Percentiles rank a stretch among this genome's conserved stretches.
These are phyloP conservation scores for Catharus bicknelli DNA, from an alignment of 2,113 vertebrate genomes.

Conservation along the genomic window DNA sequence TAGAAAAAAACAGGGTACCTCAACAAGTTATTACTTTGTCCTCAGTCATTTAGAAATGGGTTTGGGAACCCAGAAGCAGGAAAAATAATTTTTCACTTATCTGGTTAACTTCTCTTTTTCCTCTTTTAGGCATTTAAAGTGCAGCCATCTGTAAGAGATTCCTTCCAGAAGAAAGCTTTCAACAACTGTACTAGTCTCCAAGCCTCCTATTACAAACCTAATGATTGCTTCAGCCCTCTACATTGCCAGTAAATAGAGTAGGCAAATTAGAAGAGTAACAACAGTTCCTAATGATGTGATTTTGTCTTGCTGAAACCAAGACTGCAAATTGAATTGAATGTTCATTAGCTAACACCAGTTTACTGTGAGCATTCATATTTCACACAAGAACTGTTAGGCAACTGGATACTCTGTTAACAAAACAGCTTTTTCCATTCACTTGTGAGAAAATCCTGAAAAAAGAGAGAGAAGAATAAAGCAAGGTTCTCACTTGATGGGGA, in stretches of 20 bases:
- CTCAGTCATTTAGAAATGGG: neutral
- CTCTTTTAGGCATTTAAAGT: neutral
- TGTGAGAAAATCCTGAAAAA: neutral
- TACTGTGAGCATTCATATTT: constrained; percentile 10
- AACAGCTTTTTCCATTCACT: constrained; percentile 23
- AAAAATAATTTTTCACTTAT: neutral
- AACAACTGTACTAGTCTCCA: neutral
- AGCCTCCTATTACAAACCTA: neutral
- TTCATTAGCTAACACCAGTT: neutral
- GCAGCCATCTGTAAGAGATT: neutral
- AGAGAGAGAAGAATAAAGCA: neutral
- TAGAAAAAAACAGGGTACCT: neutral
- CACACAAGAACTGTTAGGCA: neutral
- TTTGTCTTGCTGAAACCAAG: constrained; percentile 8
- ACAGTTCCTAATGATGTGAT: neutral
- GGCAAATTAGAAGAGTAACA: neutral
- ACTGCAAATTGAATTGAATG: constrained; percentile 11
- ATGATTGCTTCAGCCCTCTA: neutral
- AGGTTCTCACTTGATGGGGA: neutral
- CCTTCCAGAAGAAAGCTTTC: neutral
- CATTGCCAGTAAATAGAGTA: neutral
- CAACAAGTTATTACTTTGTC: neutral
- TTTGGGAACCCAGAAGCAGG: neutral
- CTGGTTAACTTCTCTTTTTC: neutral
- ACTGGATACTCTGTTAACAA: neutral